Evolutionary conservation across 1,140 invertebrate species (phyloP).

Genomic region (Tetragnatha versicolor): DNA sequence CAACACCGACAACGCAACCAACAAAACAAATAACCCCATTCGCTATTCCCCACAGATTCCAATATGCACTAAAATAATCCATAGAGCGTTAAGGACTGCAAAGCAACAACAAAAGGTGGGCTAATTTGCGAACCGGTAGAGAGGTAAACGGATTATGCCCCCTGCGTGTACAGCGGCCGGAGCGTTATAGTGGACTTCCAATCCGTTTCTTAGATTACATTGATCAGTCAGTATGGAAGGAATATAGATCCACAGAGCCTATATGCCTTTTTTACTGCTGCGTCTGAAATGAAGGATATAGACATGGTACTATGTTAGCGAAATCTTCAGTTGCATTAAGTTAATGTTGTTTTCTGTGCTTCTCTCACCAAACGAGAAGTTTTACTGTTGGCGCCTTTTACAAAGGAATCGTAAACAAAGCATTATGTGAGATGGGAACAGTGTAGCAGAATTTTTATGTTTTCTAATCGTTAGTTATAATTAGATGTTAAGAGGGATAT

Average conservation of each 20-base stretch:
- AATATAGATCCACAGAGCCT: background rate
- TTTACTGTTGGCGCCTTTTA: background rate
- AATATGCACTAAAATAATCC: background rate
- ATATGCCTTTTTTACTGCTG: too few species aligned
- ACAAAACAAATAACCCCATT: too few species aligned
- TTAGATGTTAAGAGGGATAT: too few species aligned
- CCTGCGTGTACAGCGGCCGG: background rate
- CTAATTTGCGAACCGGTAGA: background rate
- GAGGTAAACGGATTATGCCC: conserved; percentile 5
- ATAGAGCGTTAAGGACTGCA: background rate
- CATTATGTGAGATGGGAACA: background rate
- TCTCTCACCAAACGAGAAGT: background rate
- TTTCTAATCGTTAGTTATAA: too few species aligned
- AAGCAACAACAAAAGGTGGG: background rate
- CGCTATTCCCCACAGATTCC: too few species aligned
- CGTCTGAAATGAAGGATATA: too few species aligned
- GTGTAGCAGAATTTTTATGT: background rate
- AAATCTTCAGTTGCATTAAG: background rate
- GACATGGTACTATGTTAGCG: too few species aligned
- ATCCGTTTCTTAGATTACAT: conserved; percentile 5
- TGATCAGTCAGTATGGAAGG: conserved; percentile 1
- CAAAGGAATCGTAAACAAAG: background rate
- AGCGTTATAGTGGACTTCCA: background rate
- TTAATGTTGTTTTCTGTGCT: background rate
- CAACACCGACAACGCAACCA: too few species aligned